These are phyloP conservation scores for Gyrodactylus bullatarudis DNA, from an alignment of 1,140 invertebrate species.

Conservation along the genomic window DNA sequence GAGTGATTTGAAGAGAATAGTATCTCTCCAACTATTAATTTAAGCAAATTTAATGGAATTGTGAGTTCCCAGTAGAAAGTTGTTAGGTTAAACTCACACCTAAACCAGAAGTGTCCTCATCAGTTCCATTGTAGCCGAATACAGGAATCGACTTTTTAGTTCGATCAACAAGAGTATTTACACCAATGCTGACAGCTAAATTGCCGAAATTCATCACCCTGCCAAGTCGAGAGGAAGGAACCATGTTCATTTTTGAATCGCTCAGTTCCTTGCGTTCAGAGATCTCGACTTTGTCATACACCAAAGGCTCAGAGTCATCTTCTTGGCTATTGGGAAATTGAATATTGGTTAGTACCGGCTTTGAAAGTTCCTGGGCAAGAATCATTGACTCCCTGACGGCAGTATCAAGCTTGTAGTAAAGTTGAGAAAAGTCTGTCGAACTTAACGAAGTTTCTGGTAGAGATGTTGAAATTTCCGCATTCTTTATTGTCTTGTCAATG, in stretches of 20 bases:
- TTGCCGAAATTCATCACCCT: slow-evolving; percentile 1
- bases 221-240: slow-evolving; percentile 7
- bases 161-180: neutral
- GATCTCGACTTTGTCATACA: neutral
- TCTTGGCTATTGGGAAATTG: no score
- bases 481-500: neutral
- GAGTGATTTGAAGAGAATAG: no score
- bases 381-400: neutral
- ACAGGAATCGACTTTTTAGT: neutral
- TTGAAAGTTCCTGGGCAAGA: neutral
- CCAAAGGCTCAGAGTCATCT: neutral
- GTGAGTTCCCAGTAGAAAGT: no score
- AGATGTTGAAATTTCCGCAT: neutral
- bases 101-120: no score
- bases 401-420: neutral
- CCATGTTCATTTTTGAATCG: neutral
- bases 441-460: neutral
- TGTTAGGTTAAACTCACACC: no score
- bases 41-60: no score
- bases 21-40: no score
- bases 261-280: neutral
- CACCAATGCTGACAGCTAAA: slow-evolving; percentile 4
- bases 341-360: neutral
- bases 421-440: neutral
- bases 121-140: neutral